Base-by-base conservation (phyloP, 1,140 invertebrate species). In the Drosophila pruinosa region DNA sequence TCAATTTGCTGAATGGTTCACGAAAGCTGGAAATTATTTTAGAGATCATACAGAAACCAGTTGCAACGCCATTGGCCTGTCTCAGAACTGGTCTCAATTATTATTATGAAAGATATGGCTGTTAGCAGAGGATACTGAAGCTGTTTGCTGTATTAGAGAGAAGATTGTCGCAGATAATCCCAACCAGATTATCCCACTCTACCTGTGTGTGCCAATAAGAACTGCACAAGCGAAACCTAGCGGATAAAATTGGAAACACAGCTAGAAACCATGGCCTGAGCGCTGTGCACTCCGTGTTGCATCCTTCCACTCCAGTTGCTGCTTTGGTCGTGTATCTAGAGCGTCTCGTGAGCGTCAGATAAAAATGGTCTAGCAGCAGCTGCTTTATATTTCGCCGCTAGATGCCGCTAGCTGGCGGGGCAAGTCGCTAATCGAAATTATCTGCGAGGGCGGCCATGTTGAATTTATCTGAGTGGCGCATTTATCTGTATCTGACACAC, bases 371-470 rank as follows among this genome's bases (percentile, higher is more conserved):
- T 22, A 34, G 39, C 56, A 48, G 50, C 36, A 72, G 22, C 52
- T 57, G 68, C 59, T 41, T 12, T n/a, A 41, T 41, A 14, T 38
- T 21, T 38, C 21, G 36, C 65, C 74, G 71, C 43, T 28, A 76
- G 74, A 54, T 47, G 74, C 50, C 74, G 74, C 58, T 69, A 43
- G 53, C 63, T 47, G 31, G 8, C 58, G 36, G 67, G 62, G n/a
- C 54, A 36, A 43, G 28, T 39, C 22, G 14, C 15, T 26, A 54
- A 47, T 47, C 21, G 22, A 19, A 57, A 68, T 68, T 88, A 82
- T 78, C 82, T 86, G 56, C 1, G 26, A 4, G 19, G 61, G 59
- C 83, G 64, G 82, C 82, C 82, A 88, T 88, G 41, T 79, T 88
- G 78, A 45, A 89, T 79, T 88, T 88, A 88, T 88, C 82, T 88